phyloP scores from a whole-genome alignment of 2,888 invertebrate genomes.

The Sarcophaga rosellei region DNA sequence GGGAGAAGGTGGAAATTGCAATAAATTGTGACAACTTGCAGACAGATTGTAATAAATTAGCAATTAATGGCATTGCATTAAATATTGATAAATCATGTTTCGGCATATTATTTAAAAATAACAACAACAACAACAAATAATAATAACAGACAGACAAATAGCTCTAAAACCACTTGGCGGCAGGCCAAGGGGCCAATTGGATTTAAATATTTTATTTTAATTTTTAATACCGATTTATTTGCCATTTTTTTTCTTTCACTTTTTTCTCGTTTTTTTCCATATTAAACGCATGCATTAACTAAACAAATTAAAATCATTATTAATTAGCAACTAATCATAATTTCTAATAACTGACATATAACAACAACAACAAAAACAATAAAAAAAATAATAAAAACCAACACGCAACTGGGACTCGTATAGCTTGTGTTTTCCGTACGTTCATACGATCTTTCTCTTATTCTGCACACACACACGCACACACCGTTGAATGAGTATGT shows the following conservation, averaged over 20 bases:
- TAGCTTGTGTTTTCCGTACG: not conserved
- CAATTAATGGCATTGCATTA: slow-evolving; percentile 33
- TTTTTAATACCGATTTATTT: not conserved
- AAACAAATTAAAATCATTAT: slow-evolving; percentile 62
- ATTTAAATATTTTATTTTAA: not conserved
- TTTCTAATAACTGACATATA: slow-evolving; percentile 51
- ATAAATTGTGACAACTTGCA: slow-evolving; percentile 67
- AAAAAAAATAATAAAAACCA: not conserved
- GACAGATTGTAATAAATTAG: slow-evolving; percentile 63
- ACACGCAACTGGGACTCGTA: slow-evolving; percentile 26
- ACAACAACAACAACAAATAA: not conserved
- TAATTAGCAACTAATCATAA: slow-evolving; percentile 65
- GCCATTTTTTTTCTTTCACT: not conserved
- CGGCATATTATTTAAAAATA: slow-evolving; percentile 35
- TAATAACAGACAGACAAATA: not conserved
- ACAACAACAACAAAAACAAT: not conserved
- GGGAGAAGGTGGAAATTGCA: slow-evolving; percentile 64
- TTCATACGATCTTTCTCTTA: not conserved
- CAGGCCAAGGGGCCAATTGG: not conserved
- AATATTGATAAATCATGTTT: slow-evolving; percentile 56
- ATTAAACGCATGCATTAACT: slow-evolving; percentile 53
- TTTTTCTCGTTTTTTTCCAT: slow-evolving; percentile 13
- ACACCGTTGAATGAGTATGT: not conserved
- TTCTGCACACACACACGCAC: too few species aligned
- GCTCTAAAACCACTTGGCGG: not conserved